Base-by-base conservation (phyloP, 1,140 invertebrate genomes). In the Bombus pascuorum region DNA sequence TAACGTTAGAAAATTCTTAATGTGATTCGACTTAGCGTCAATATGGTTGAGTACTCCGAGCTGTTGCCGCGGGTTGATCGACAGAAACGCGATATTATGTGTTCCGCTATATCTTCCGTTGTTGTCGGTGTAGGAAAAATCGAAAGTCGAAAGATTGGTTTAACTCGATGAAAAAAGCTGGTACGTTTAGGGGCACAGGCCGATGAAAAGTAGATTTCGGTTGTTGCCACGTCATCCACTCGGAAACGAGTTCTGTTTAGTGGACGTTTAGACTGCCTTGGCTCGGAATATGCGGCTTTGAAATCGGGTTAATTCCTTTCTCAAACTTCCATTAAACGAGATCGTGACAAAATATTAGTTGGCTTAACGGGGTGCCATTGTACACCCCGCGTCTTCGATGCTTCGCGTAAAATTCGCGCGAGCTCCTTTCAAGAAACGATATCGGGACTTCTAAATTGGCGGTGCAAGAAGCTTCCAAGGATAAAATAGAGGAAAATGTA, bases 271-370 rank as follows among this genome's bases (percentile, higher is more conserved):
- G 47, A 72, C 72, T 44, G 4, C 68, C 47, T 53, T 0, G 47
- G 10, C 4, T 10, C 34, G 53, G 37, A 72, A 72, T 39, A 59
- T 34, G 59, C 47, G 13, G 53, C 37, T 42, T 25, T 39, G 53
- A 42, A 72, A 72, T 32, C 32, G 47, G 53, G 47, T 81, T 81
- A 81, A 81, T 72, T 57, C 39, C 37, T 22, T 72, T 59, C 8
- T 44, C 47, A 57, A 75, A 57, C 66, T 72, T 81, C n/a, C 15
- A 10, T 6, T 13, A 71, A 80, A 81, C 47, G 34, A 59, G 10
- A 53, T 59, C 18, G 53, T 15, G 32, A 72, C 53, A 42, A 72
- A 81, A 42, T 57, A 57, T 70, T 3, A 6, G 73, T 2, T 6
- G 39, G 72, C 42, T 47, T 32, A 22, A 53, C 18, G 47, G 47